These are phyloP conservation scores for Heterodera schachtii DNA, from an alignment of 1,140 invertebrate species.

Conservation along the genomic window DNA sequence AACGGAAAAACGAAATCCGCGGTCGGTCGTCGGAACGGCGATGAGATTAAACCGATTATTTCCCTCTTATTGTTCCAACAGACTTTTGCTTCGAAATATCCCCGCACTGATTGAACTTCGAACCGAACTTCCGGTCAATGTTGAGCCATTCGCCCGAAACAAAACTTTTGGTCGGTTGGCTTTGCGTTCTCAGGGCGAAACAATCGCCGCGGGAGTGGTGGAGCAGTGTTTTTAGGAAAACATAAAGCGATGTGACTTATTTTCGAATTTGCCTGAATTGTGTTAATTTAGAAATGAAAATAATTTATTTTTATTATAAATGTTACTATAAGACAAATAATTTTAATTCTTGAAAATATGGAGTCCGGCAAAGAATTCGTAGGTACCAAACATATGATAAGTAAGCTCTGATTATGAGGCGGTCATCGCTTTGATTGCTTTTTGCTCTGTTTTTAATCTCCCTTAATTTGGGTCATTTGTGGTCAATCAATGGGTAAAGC, in stretches of 20 bases:
- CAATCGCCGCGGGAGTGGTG: constrained; percentile 55
- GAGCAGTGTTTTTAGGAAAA: constrained; percentile 33
- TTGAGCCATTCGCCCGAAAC: constrained; percentile 47
- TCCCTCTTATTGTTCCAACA: constrained; percentile 56
- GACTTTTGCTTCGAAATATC: constrained; percentile 45
- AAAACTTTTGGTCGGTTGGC: constrained; percentile 50
- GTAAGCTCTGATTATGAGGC: no score
- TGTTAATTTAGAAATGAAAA: constrained; percentile 13
- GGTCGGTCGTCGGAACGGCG: constrained; percentile 34
- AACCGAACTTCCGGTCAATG: constrained; percentile 41
- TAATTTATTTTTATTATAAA: no score
- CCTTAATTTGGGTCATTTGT: no score
- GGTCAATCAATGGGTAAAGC: no score
- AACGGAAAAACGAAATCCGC: constrained; percentile 55
- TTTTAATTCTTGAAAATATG: no score
- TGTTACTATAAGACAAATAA: no score
- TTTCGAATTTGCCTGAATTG: not conserved
- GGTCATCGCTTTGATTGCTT: not conserved
- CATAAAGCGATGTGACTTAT: not conserved
- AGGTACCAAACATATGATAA: no score
- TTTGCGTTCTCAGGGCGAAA: constrained; percentile 47
- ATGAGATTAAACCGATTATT: not conserved
- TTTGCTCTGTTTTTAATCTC: not conserved
- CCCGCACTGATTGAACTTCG: constrained; percentile 52
- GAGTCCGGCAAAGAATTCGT: no score